Evolutionary conservation across 2,113 vertebrate species (phyloP), one percentile per base, ranked within the genome.

Genomic region (Brachyhypopomus gauderio): DNA sequence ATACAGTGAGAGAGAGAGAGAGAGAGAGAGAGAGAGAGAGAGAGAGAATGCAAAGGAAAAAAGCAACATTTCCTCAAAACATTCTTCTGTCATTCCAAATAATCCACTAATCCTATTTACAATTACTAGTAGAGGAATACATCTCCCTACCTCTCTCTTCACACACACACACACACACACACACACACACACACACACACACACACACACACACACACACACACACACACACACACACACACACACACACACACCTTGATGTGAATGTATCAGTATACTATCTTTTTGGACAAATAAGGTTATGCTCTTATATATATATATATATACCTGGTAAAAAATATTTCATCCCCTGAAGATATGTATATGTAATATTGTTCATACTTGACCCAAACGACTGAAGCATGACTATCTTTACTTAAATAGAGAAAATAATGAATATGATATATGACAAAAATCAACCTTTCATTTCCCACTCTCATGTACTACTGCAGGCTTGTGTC

Each of bases 141-240:
- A 60, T 22, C 62, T 45, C 52, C 23, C 48, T 36, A 27, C 72
- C 79, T 84, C 75, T 75, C 72, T 86, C 84, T 79, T 85, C 77
- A 83, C 69, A 78, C 86, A 56, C 30, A 86, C 81, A 73, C 81
- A 85, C 81, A 83, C 77, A 86, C 62, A 83, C 58, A 78, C 86
- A 77, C 75, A 25, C 19, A 30, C 30, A 30, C 3, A 3, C 3
- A 3, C 30, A 30, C 30, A 30, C 30, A 30, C 1, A 30, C 30
- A 83, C 77, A 86, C 62, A 83, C 58, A 78, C 86, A 77, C 75
- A 30, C 19, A 85, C 81, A 83, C 77, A 86, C 62, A 83, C 58
- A 78, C 86, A 77, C 75, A 25, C 19, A 30, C 30, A 30, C 3
- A 3, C 3, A 3, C 30, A 30, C 30, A 30, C 30, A 30, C 1